Evolutionary conservation across 1,140 invertebrate genomes (phyloP), one percentile per base, ranked within the genome.

Genomic region (Papilio glaucus): DNA sequence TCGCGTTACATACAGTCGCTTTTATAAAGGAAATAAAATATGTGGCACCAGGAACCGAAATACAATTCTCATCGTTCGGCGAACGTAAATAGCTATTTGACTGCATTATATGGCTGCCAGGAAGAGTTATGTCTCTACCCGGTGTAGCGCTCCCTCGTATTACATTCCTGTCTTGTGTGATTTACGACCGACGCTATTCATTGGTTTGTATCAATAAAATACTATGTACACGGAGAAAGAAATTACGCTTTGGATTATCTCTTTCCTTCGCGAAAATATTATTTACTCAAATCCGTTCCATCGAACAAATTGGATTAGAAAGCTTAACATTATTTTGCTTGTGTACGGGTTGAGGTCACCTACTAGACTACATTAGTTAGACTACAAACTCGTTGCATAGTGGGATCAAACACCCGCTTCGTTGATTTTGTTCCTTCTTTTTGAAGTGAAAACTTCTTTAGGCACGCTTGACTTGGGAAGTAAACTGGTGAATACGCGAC

Each of bases 11-110:
- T 18, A 18, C 0, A 33, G 37, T 38, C 33, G 37, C n/a, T 63
- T 21, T 41, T 24, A 63, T 63, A 21, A 38, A 39, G 8, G 37
- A 39, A 39, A 39, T 63, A 63, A 38, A 63, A 63, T 63, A 63
- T 39, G 15, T 63, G 4, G 15, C 18, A 10, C n/a, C 29, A 63
- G 15, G 18, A 63, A 21, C 37, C 33, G 61, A 63, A 63, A 68
- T 68, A 68, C 63, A 68, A 26, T 68, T 68, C 39, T 24, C 38
- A 68, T 45, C 41, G 39, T 68, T 45, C 63, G 41, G 38, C 12
- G 63, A 45, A 68, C 63, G 41, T 68, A 68, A 68, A 68, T 45
- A 68, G 63, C 63, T 68, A 68, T 68, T 68, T 68, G 65, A 68
- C 65, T 68, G 65, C 39, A 68, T 68, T 68, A 68, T 68, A 39